Conservation (phyloP, 2,113 vertebrate species). For the Dicerorhinus sumatrensis region DNA sequence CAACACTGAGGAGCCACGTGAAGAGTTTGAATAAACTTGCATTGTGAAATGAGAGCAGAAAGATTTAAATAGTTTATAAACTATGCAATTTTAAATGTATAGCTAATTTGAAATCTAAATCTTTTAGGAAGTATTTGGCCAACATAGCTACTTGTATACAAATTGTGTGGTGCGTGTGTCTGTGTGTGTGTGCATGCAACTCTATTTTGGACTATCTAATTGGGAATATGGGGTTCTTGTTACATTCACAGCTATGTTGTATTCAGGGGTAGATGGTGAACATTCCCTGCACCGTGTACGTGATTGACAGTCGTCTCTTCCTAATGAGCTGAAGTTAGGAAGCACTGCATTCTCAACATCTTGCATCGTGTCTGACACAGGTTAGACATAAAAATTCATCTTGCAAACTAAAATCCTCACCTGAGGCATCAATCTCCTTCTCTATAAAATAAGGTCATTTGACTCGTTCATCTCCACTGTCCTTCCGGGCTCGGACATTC, state of each 20-base stretch:
- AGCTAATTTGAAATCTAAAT: neutral
- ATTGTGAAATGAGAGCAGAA: neutral
- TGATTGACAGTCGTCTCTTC: neutral
- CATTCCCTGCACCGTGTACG: rapidly evolving
- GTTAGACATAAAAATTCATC: neutral
- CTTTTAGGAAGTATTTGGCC: neutral
- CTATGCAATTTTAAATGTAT: neutral
- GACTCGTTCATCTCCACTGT: rapidly evolving
- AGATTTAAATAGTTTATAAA: neutral
- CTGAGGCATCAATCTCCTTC: neutral
- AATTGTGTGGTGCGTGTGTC: neutral
- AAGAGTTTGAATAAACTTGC: neutral
- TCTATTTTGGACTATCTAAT: neutral
- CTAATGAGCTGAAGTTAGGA: neutral
- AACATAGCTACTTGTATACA: neutral
- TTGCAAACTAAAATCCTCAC: neutral
- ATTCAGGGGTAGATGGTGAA: too few species aligned
- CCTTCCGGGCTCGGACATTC: neutral
- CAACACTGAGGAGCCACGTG: rapidly evolving
- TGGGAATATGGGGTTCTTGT: neutral
- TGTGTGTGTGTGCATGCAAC: too few species aligned
- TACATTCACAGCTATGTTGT: neutral
- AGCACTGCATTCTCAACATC: rapidly evolving
- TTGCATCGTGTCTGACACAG: rapidly evolving
- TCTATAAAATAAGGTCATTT: neutral